Percentiles rank a stretch among this genome's conserved stretches.
Evolutionary conservation across 2,797 vertebrate species (phyloP).

Genomic region (Syngnathus acus): DNA sequence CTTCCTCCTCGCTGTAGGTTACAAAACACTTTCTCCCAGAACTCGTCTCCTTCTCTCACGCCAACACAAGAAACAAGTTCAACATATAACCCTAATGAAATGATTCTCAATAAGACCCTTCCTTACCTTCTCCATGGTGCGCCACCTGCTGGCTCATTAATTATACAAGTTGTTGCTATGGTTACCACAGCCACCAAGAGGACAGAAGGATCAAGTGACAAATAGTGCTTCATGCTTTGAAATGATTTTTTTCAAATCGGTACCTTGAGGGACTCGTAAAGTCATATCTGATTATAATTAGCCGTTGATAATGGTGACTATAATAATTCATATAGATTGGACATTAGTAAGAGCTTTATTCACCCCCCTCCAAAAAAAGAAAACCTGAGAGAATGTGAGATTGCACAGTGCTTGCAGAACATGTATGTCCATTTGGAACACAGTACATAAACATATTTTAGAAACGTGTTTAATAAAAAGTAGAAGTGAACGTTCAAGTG

Average conservation of each 20-base stretch:
- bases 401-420: slow-evolving; percentile 31
- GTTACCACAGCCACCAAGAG: slow-evolving; percentile 40
- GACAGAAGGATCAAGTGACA: slow-evolving; percentile 54
- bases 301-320: too few species aligned
- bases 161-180: slow-evolving; percentile 55
- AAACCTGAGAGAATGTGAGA: slow-evolving; percentile 49
- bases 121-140: slow-evolving; percentile 62
- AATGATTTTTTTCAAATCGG: too few species aligned
- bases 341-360: not conserved
- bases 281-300: too few species aligned
- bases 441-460: slow-evolving; percentile 1
- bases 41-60: slow-evolving; percentile 39
- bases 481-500: not conserved
- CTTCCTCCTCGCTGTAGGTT: slow-evolving; percentile 41
- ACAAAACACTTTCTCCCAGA: slow-evolving; percentile 60
- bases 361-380: not conserved
- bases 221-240: slow-evolving; percentile 11
- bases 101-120: not conserved
- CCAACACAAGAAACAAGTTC: slow-evolving; percentile 19
- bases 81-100: not conserved
- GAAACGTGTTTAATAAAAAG: not conserved
- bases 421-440: slow-evolving; percentile 9
- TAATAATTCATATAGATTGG: not conserved
- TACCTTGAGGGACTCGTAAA: too few species aligned
- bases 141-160: slow-evolving; percentile 38